Conservation (phyloP, 2,888 invertebrate species). For the Sphaeridia pumilis region DNA sequence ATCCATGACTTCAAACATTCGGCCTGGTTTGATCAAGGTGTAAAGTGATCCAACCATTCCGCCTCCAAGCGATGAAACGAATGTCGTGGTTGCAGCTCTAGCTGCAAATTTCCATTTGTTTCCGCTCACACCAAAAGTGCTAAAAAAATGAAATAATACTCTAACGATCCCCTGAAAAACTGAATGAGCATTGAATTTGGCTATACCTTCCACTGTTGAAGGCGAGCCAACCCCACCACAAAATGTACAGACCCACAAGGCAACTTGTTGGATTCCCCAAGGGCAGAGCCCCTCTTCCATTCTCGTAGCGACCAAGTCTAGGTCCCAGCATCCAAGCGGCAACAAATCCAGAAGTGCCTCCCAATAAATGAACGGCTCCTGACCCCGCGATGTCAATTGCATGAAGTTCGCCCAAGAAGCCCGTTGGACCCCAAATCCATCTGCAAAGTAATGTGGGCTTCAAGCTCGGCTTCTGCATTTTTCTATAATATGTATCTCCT, state of each 20-base stretch:
- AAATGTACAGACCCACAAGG: conserved; percentile 40
- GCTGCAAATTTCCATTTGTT: conserved; percentile 43
- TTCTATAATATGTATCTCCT: background rate
- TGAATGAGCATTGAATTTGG: background rate
- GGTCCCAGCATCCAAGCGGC: conserved; percentile 35
- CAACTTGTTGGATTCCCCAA: conserved; percentile 40
- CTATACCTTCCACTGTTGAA: conserved; percentile 38
- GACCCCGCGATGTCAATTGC: conserved; percentile 42
- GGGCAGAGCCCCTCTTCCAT: conserved; percentile 36
- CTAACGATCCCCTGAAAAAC: background rate
- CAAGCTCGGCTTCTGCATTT: no score
- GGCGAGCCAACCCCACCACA: conserved; percentile 46
- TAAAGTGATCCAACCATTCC: conserved; percentile 38
- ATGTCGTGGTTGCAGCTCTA: conserved; percentile 39
- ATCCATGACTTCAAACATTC: conserved; percentile 38
- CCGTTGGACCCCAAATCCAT: conserved; percentile 39
- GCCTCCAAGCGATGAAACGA: conserved; percentile 41
- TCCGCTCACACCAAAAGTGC: conserved; percentile 43
- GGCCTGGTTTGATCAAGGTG: conserved; percentile 37
- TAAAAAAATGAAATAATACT: conserved; percentile 27
- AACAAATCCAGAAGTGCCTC: conserved; percentile 39
- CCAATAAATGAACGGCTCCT: conserved; percentile 41
- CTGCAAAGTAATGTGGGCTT: conserved; percentile 18
- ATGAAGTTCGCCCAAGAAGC: conserved; percentile 40
- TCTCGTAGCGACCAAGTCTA: conserved; percentile 39